Base-by-base conservation (phyloP, 2,888 invertebrate genomes). In the Nymphalis c-album region DNA sequence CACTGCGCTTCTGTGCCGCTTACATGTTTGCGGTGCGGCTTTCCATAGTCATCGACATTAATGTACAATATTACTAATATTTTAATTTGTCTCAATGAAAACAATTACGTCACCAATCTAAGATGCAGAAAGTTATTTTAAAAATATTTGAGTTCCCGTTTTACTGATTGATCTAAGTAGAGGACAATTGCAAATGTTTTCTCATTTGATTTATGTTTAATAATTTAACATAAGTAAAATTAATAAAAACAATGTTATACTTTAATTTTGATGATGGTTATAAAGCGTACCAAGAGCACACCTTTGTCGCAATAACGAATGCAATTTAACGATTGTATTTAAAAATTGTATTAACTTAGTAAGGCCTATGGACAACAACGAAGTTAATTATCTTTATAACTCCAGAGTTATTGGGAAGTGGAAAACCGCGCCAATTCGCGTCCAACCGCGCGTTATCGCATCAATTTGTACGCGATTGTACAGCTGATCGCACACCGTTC, bases 1-100 rank as follows among this genome's bases (percentile, higher is more conserved):
- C 90, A 91, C 80, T 90, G 90, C 90, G 89, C 86, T 85, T 83
- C 69, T 75, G 61, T 67, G 63, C 65, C 60, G 26, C 66, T 70
- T 68, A 67, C 62, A 62, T 67, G 67, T 31, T 58, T 20, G 57
- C n/a, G 18, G 64, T 51, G 63, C 60, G 47, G 65, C 71, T 71
- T 69, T 72, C 76, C 79, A 72, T 73, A 68, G 73, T 35, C 22
- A 69, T 72, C 76, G 76, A 73, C 73, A 67, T 63, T 22, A 2
- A 31, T 55, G 26, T 53, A 26, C 53, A 53, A 53, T 20, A 17
- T 47, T 47, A 4, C 47, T 47, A 47, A n/a, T 47, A 7, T n/a
- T 16, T 47, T 47, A n/a, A 3, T 46, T 46, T 47, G 17, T 47
- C n/a, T 17, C 17, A n/a, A 47, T 47, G 6, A n/a, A 47, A 47